phyloP scores from a whole-genome alignment of 1,140 invertebrate species.

The Formica exsecta region DNA sequence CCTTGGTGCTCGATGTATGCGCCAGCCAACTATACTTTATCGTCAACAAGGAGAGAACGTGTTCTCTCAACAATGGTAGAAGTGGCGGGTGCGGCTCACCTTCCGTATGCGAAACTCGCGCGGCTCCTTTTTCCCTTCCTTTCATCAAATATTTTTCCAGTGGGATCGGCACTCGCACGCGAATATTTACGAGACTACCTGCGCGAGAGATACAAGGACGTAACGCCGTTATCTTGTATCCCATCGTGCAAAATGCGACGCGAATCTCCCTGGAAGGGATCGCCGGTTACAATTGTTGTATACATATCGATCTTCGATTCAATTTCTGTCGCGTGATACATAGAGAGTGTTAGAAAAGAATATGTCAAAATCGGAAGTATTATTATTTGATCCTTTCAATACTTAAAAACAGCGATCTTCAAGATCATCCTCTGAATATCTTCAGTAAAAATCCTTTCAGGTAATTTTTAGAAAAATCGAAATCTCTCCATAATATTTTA shows the following conservation, averaged over 20 bases:
- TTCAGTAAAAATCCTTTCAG: too few relatives aligned
- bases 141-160: constrained; percentile 53
- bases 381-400: background rate
- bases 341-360: background rate
- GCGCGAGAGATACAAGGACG: background rate
- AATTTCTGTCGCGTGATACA: background rate
- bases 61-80: constrained; percentile 46
- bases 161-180: background rate
- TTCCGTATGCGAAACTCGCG: constrained; percentile 11
- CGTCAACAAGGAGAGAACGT: constrained; percentile 39
- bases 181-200: constrained; percentile 37
- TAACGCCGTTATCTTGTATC: background rate
- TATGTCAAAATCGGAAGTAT: background rate
- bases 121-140: constrained; percentile 12
- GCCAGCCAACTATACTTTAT: background rate
- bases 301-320: background rate
- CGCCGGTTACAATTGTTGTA: background rate
- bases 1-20: background rate
- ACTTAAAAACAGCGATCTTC: background rate
- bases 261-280: constrained; percentile 8
- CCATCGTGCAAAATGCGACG: background rate
- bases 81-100: constrained; percentile 13
- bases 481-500: background rate
- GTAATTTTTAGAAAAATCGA: background rate
- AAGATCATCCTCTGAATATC: background rate